Base-by-base conservation (phyloP, 2,113 vertebrate genomes). In the Rissa tridactyla region DNA sequence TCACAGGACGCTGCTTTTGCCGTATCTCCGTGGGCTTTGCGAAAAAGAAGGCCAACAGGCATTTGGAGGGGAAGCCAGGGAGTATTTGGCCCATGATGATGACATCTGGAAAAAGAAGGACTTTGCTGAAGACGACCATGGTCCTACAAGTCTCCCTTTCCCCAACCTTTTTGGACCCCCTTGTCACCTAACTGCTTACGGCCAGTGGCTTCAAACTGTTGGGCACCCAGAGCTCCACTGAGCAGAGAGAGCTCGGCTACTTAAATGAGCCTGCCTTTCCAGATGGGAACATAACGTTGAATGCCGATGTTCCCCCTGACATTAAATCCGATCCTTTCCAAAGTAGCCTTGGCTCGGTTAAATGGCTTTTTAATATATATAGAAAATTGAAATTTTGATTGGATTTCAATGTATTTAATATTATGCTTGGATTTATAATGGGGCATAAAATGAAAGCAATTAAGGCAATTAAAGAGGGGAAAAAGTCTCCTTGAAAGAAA, bases 291-390 rank as follows among this genome's bases (percentile, higher is more conserved):
- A 26, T 65, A 66, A 70, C 26, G n/a, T 2, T 69, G 77, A 55
- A 62, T 66, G 60, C 68, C 88, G 82, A 54, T 86, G n/a, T 62
- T 92, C 83, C 80, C 55, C 42, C 26, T 75, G 72, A 88, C 90
- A 88, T 88, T 65, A 86, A 90, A 94, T 34, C 42, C 22, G 4
- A 78, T 92, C n/a, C 60, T 18, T 96, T 94, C 64, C 76, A 78
- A 86, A 83, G 38, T 26, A 83, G 20, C 60, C 88, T 92, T 92
- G 47, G 27, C 60, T 91, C 9, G 0, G 3, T 81, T 81, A 96
- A 86, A 95, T 64, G 71, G 38, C 47, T 92, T 84, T 92, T 83
- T 73, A 81, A 66, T 85, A 90, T 7, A 18, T 11, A 58, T 15
- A 46, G 19, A 86, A 90, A 93, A 88, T 49, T 4, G 62, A 91